Conservation (phyloP, 2,113 vertebrate species). For the Urocolius indicus region DNA sequence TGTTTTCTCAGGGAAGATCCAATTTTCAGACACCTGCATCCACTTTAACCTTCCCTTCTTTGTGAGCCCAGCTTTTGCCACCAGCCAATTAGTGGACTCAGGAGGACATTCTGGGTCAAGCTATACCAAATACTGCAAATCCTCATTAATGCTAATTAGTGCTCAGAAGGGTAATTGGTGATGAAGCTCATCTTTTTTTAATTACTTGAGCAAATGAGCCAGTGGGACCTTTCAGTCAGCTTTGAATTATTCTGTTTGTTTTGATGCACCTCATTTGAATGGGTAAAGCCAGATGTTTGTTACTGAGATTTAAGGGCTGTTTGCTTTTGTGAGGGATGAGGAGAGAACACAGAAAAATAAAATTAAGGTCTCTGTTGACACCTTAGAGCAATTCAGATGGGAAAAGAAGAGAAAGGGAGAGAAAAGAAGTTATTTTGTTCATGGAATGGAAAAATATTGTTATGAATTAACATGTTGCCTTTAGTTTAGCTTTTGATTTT, state of each 20-base stretch:
- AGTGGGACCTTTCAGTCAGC: slow-evolving; percentile 53
- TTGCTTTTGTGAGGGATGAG: slow-evolving; percentile 14
- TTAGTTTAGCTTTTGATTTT: slow-evolving; percentile 16
- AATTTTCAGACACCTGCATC: slow-evolving; percentile 53
- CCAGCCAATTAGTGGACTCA: slow-evolving; percentile 51
- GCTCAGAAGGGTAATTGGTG: slow-evolving; percentile 74
- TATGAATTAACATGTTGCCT: not conserved
- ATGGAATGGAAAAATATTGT: not conserved
- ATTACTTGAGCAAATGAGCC: slow-evolving; percentile 74
- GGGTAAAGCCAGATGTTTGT: slow-evolving; percentile 73
- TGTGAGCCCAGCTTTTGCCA: slow-evolving; percentile 12
- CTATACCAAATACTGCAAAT: slow-evolving; percentile 65
- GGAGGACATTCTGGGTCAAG: slow-evolving; percentile 62
- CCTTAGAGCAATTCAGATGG: slow-evolving; percentile 19
- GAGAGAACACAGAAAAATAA: slow-evolving; percentile 9
- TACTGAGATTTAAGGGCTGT: slow-evolving; percentile 18
- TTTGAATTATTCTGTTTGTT: slow-evolving; percentile 80
- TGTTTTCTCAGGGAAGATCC: slow-evolving; percentile 34
- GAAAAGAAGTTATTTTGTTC: not conserved
- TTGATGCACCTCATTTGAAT: slow-evolving; percentile 76
- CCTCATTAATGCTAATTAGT: slow-evolving; percentile 79
- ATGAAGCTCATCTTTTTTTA: slow-evolving; percentile 81
- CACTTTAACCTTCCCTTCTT: slow-evolving; percentile 38
- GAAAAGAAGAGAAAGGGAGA: not conserved
- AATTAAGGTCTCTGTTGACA: slow-evolving; percentile 18